These are phyloP conservation scores for Macrotus californicus DNA, from an alignment of 2,113 vertebrate species.

Conservation along the genomic window DNA sequence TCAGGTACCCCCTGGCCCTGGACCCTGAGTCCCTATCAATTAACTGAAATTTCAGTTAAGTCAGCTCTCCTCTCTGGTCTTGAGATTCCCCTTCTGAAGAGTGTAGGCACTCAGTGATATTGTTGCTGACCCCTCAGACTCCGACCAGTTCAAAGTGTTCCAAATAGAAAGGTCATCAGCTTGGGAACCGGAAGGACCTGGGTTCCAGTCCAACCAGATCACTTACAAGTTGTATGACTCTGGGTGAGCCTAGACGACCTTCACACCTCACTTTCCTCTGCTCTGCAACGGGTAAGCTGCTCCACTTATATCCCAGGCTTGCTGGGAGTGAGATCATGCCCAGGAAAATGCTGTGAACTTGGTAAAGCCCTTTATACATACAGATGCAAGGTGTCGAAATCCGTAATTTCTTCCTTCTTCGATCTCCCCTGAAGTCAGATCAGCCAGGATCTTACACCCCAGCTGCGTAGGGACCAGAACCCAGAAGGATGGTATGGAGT, in stretches of 20 bases:
- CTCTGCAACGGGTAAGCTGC: accelerated
- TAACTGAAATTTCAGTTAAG: background rate
- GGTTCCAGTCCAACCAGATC: background rate
- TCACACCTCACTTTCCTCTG: background rate
- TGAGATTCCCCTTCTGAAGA: background rate
- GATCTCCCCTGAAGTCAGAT: background rate
- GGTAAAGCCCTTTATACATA: background rate
- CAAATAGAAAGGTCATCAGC: background rate
- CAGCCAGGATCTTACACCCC: background rate
- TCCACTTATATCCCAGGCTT: background rate
- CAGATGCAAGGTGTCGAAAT: background rate
- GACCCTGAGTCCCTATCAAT: too few species aligned
- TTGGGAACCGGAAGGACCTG: background rate
- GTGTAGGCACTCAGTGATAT: background rate
- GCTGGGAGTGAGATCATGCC: background rate
- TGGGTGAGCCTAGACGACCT: background rate
- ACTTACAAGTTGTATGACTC: background rate
- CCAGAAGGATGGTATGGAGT: background rate
- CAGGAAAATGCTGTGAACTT: background rate
- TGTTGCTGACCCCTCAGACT: background rate
- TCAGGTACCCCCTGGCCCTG: background rate
- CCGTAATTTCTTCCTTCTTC: background rate
- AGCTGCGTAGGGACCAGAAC: background rate
- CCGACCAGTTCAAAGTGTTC: background rate
- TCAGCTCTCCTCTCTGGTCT: background rate